phyloP scores from a whole-genome alignment of 1,140 invertebrate genomes.

The Doryteuthis pealeii region DNA sequence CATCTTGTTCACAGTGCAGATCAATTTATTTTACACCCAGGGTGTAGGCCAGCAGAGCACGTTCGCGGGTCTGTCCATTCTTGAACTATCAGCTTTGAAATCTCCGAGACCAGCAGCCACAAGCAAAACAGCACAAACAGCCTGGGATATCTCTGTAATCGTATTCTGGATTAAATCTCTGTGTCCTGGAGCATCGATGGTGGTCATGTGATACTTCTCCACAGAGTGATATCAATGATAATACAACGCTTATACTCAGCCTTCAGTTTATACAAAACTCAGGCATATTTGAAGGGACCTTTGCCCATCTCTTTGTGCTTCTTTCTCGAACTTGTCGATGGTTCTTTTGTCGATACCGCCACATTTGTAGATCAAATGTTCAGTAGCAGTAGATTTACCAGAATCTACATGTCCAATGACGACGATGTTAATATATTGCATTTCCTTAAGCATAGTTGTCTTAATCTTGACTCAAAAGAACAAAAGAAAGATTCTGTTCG shows the following conservation, averaged over 20 bases:
- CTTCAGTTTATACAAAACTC: constrained; percentile 98
- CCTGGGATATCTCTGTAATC: constrained; percentile 98
- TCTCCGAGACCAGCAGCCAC: constrained; percentile 96
- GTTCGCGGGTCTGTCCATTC: constrained; percentile 98
- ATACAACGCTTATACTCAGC: constrained; percentile 99
- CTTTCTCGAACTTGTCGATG: constrained; percentile 96
- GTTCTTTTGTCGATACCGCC: constrained; percentile 95
- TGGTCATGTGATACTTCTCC: constrained; percentile 99
- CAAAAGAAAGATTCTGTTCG: no score
- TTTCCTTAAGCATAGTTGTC: constrained; percentile 71
- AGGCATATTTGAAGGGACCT: constrained; percentile 92
- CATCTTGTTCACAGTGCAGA: constrained; percentile 99
- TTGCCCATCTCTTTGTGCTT: constrained; percentile 91
- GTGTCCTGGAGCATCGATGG: constrained; percentile 98
- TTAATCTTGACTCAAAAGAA: constrained; percentile 2
- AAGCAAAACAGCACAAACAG: constrained; percentile 96
- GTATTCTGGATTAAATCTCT: constrained; percentile 99
- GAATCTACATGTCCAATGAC: constrained; percentile 98
- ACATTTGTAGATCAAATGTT: constrained; percentile 96
- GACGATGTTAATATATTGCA: constrained; percentile 97
- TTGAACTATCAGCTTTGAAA: constrained; percentile 99
- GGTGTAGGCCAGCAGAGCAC: constrained; percentile 95
- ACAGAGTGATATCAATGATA: constrained; percentile 98
- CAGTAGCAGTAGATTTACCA: constrained; percentile 94
- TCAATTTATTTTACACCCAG: constrained; percentile 97